phyloP scores from a whole-genome alignment of 2,797 vertebrate species.

The Smutsia gigantea region DNA sequence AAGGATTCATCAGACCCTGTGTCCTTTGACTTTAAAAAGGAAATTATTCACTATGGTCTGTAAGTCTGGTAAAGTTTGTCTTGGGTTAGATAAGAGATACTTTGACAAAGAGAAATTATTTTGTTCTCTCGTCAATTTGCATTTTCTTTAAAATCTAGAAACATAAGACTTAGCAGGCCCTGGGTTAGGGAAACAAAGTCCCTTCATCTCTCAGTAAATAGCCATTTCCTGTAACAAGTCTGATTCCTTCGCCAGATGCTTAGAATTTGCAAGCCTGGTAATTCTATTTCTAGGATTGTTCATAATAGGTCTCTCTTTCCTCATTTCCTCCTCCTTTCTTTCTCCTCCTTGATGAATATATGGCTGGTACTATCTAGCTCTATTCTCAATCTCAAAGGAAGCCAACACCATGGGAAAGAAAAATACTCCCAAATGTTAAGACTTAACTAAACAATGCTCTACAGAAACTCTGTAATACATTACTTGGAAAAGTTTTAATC shows the following conservation, averaged over 20 bases:
- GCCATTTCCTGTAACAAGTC: conserved; percentile 65
- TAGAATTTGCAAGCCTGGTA: conserved; percentile 81
- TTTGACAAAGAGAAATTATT: conserved; percentile 53
- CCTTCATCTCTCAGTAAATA: conserved; percentile 61
- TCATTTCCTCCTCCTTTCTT: conserved; percentile 62
- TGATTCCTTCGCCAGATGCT: conserved; percentile 69
- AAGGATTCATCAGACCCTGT: background rate
- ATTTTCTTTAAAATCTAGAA: conserved; percentile 65
- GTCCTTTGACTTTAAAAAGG: background rate
- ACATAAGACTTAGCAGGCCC: background rate
- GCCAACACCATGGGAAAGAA: background rate
- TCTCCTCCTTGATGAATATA: conserved; percentile 37
- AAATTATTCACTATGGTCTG: background rate
- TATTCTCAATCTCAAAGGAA: conserved; percentile 27
- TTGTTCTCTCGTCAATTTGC: conserved; percentile 54
- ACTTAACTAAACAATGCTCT: background rate
- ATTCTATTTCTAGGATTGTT: conserved; percentile 82
- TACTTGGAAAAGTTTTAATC: background rate
- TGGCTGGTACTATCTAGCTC: conserved; percentile 52
- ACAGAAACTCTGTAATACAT: background rate
- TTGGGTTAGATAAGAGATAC: background rate
- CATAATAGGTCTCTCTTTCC: conserved; percentile 72
- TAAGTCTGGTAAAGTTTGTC: conserved; percentile 22
- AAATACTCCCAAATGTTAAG: background rate
- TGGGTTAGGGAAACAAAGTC: conserved; percentile 63